Conservation (phyloP, 2,113 vertebrate genomes). For the Microtus montanus region DNA sequence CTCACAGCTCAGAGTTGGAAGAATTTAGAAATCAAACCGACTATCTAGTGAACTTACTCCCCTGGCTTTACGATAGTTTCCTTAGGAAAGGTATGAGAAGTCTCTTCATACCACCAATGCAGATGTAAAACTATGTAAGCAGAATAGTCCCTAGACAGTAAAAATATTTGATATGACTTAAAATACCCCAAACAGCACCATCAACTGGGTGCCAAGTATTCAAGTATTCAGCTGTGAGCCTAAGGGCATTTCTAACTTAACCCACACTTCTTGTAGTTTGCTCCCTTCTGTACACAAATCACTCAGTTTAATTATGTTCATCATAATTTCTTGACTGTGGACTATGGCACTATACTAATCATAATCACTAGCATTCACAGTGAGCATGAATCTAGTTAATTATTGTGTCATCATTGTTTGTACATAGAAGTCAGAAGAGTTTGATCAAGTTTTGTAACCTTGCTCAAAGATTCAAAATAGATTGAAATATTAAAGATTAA, state of each 20-base stretch:
- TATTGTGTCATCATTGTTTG: neutral
- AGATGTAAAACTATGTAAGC: too few species aligned
- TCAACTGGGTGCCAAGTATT: too few species aligned
- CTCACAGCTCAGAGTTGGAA: neutral
- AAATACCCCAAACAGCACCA: neutral
- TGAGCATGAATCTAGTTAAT: neutral
- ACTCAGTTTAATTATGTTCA: neutral
- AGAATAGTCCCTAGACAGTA: neutral
- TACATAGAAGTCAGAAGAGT: neutral
- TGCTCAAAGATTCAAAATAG: neutral
- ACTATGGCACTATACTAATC: neutral
- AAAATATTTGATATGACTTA: neutral
- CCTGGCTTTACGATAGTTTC: neutral
- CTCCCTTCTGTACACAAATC: accelerated
- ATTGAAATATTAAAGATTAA: too few species aligned
- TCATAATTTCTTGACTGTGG: neutral
- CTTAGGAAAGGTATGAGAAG: neutral
- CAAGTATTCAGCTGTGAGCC: neutral
- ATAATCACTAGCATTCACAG: too few species aligned
- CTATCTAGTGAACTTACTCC: neutral
- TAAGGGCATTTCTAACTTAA: neutral
- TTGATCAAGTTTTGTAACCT: neutral
- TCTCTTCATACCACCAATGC: neutral
- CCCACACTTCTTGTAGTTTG: neutral
- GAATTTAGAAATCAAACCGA: neutral